Conservation (phyloP, 1,140 invertebrate genomes). For the Saccostrea cuccullata region DNA sequence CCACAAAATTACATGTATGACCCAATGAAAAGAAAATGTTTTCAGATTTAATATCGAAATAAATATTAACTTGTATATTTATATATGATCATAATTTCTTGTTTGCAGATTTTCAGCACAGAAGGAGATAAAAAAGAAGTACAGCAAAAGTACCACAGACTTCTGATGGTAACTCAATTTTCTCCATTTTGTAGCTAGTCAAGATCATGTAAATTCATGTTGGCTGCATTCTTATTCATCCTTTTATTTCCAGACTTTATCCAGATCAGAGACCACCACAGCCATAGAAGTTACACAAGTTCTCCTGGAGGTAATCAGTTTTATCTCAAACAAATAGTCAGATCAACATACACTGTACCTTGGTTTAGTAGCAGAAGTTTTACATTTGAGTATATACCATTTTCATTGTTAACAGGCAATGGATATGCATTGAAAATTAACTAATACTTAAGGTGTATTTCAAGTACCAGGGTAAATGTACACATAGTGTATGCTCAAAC, state of each 20-base stretch:
- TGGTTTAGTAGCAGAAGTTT: too few species aligned
- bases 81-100: neutral
- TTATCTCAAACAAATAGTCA: neutral
- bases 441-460: too few species aligned
- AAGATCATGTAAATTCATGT: neutral
- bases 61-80: neutral
- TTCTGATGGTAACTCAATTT: constrained; percentile 54
- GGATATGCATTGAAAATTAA: too few species aligned
- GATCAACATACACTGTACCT: too few species aligned
- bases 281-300: constrained; percentile 34
- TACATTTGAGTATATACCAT: too few species aligned
- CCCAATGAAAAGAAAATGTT: too few species aligned
- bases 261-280: constrained; percentile 24
- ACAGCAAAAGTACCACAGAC: constrained; percentile 45
- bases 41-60: too few species aligned
- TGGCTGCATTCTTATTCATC: neutral
- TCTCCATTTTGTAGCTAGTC: neutral
- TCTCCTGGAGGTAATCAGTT: constrained; percentile 40
- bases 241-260: neutral
- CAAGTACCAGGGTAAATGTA: too few species aligned
- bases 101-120: neutral
- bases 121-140: constrained; percentile 11
- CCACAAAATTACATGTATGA: too few species aligned
- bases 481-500: too few species aligned
- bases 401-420: too few species aligned